These are phyloP conservation scores for Clarias macrocephalus DNA, from an alignment of 2,113 vertebrate genomes.

Conservation along the genomic window DNA sequence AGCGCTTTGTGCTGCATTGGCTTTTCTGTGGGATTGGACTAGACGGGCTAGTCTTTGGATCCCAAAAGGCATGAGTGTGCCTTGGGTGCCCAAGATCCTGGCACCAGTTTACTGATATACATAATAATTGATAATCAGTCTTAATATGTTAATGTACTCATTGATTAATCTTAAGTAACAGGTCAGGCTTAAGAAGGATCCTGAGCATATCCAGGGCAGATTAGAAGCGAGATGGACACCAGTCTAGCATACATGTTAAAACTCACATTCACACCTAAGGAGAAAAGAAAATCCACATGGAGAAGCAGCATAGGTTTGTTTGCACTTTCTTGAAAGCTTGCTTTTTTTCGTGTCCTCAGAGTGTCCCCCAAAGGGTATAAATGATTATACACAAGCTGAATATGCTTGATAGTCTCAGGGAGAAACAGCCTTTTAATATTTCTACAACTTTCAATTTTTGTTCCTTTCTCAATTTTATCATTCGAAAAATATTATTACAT, in stretches of 20 bases:
- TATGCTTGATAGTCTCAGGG: not conserved
- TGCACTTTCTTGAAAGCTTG: not conserved
- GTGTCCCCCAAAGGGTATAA: not conserved
- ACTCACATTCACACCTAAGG: not conserved
- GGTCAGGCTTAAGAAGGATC: not conserved
- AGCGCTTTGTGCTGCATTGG: too few species aligned
- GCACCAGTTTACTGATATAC: too few species aligned
- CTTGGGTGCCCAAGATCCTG: too few species aligned
- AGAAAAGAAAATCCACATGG: not conserved
- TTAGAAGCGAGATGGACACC: too few species aligned
- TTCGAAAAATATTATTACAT: not conserved
- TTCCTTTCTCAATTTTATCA: not conserved
- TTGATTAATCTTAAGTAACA: not conserved
- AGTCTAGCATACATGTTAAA: not conserved
- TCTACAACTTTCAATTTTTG: not conserved
- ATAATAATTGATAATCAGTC: too few species aligned
- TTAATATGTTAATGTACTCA: not conserved
- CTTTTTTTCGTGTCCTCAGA: conserved; percentile 6
- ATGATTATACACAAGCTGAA: not conserved
- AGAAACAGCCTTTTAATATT: not conserved
- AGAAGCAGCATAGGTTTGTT: not conserved
- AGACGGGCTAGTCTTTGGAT: too few species aligned
- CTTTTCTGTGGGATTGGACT: too few species aligned
- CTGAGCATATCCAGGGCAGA: not conserved
- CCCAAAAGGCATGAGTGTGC: too few species aligned